Evolutionary conservation across 2,797 vertebrate genomes (phyloP).

Genomic region (Scomberomorus guttatus): DNA sequence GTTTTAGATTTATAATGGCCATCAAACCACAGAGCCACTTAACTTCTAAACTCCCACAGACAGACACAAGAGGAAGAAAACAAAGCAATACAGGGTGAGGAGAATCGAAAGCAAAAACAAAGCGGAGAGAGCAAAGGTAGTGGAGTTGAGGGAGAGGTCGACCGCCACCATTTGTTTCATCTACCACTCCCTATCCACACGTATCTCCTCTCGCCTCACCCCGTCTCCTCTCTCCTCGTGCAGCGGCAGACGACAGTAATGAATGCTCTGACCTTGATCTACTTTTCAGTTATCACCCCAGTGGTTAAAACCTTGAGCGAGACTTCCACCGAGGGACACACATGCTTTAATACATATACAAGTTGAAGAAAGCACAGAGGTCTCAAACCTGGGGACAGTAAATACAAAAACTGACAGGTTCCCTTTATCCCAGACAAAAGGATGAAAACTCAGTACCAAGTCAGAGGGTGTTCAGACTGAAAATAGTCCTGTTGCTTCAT

Average conservation of each 20-base stretch:
- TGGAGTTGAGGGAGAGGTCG: neutral
- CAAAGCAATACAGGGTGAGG: neutral
- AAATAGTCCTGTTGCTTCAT: neutral
- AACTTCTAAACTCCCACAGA: conserved; percentile 5
- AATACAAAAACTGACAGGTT: neutral
- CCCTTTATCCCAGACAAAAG: neutral
- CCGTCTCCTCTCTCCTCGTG: conserved; percentile 13
- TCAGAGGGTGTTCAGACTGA: neutral
- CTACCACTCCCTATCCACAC: neutral
- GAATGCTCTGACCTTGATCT: conserved; percentile 68
- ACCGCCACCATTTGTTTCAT: conserved; percentile 21
- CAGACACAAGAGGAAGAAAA: conserved; percentile 7
- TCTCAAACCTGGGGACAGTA: neutral
- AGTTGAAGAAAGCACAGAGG: neutral
- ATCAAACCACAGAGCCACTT: conserved; percentile 14
- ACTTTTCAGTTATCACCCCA: conserved; percentile 33
- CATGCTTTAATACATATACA: conserved; percentile 3
- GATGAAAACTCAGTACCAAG: neutral
- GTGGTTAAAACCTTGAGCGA: conserved; percentile 20
- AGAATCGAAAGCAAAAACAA: neutral
- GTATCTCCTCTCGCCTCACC: conserved; percentile 3
- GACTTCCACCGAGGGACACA: conserved; percentile 12
- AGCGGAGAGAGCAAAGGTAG: neutral
- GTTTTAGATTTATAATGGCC: conserved; percentile 46
- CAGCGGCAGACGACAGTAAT: conserved; percentile 56